Percentiles rank a stretch among this genome's conserved stretches.
Evolutionary conservation across 1,140 invertebrate genomes (phyloP).

Genomic region (Chlorops oryzae): DNA sequence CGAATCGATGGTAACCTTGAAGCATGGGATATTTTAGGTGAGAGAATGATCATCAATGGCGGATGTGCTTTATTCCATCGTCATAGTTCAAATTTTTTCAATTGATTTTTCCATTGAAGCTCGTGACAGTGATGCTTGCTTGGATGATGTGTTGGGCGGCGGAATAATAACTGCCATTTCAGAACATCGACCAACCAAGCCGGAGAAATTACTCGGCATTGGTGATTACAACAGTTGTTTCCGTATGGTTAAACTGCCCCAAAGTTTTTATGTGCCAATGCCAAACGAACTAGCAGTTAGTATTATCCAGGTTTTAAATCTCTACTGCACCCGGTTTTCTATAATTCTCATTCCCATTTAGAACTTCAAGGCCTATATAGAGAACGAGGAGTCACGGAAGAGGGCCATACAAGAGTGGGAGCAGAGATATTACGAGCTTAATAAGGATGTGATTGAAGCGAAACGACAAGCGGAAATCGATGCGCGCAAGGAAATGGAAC

Average conservation of each 20-base stretch:
- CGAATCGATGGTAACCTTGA: slow-evolving; percentile 53
- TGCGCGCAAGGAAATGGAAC: slow-evolving; percentile 36
- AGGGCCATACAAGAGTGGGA: slow-evolving; percentile 34
- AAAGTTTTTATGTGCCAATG: slow-evolving; percentile 41
- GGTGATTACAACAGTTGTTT: slow-evolving; percentile 58
- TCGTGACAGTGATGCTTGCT: slow-evolving; percentile 51
- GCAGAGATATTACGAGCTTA: slow-evolving; percentile 37
- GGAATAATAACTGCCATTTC: slow-evolving; percentile 51
- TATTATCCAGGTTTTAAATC: not conserved
- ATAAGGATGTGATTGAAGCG: slow-evolving; percentile 43
- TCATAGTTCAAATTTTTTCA: too few species aligned
- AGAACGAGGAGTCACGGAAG: slow-evolving; percentile 33
- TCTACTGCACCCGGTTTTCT: not conserved
- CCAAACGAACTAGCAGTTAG: slow-evolving; percentile 27
- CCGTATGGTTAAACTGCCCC: slow-evolving; percentile 54
- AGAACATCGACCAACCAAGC: slow-evolving; percentile 49
- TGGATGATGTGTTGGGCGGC: slow-evolving; percentile 45
- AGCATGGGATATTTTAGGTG: slow-evolving; percentile 54
- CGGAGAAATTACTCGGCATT: slow-evolving; percentile 52
- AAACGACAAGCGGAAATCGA: slow-evolving; percentile 34
- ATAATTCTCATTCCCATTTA: slow-evolving; percentile 3
- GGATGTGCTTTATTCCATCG: not conserved
- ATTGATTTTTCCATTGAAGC: too few species aligned
- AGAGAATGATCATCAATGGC: slow-evolving; percentile 12
- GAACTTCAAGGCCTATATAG: slow-evolving; percentile 13